Base-by-base conservation (phyloP, 2,888 invertebrate genomes). In the Drosophila mimica region DNA sequence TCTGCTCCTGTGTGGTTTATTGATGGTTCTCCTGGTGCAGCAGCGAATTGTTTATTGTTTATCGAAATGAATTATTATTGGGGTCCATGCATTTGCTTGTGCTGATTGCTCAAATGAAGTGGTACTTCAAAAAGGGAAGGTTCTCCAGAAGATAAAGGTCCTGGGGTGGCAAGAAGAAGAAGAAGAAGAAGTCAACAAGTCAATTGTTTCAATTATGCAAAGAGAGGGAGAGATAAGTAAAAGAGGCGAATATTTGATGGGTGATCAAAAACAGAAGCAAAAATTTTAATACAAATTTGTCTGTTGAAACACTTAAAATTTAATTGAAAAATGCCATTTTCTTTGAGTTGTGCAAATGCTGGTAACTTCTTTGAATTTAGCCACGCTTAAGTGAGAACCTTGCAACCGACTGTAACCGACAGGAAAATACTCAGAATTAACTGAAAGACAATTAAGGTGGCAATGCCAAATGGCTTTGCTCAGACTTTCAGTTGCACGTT, bases 21-120 rank as follows among this genome's bases (percentile, higher is more conserved):
- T 90, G 90, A 88, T 77, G 60, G 70, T 53, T 46, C 57, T 58
- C 58, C 67, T 70, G 56, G 53, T 66, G 70, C 89, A 85, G 83
- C 76, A 62, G 68, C 60, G 71, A 87, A 83, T 90, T 71, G 90
- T 83, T 90, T 82, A 86, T 90, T 85, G 89, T 75, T 89, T 70
- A 83, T 89, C 59, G 60, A 79, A 68, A 85, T 90, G 76, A 84
- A 82, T 74, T 88, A 82, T 78, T 70, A 57, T 73, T 38, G 25
- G 33, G 20, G 8, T n/a, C 54, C 52, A 40, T 67, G 70, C 74
- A 74, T 90, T 90, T 86, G 90, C 87, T 90, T 90, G 70, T 83
- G 70, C 69, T 72, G 87, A 84, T 85, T 85, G 89, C 46, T 36
- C 43, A 56, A 67, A 82, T 85, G 56, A 82, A 82, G 86, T 63